These are phyloP conservation scores for Australoheros facetus DNA, from an alignment of 2,797 vertebrate species.

Conservation along the genomic window DNA sequence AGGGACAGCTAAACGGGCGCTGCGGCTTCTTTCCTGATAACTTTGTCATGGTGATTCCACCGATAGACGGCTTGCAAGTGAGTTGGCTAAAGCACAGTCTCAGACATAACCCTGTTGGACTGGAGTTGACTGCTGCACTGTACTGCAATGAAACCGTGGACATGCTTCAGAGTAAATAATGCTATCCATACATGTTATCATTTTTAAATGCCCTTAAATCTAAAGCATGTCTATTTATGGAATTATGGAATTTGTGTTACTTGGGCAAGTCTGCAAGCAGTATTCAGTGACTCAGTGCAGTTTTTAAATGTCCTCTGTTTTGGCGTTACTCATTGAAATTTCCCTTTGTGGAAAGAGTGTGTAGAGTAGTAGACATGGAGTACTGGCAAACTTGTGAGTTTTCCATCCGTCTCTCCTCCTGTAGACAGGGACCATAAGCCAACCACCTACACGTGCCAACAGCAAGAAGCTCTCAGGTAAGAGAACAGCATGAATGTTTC, in stretches of 20 bases:
- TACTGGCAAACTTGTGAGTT: conserved; percentile 34
- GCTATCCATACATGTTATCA: not conserved
- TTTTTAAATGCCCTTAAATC: not conserved
- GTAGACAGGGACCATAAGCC: conserved; percentile 60
- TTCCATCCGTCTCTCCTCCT: conserved; percentile 54
- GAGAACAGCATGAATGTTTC: conserved; percentile 13
- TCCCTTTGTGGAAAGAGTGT: conserved; percentile 60
- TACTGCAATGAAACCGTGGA: conserved; percentile 27
- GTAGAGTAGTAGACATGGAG: conserved; percentile 3
- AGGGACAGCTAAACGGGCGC: conserved; percentile 84
- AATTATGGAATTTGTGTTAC: not conserved
- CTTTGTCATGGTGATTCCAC: conserved; percentile 86
- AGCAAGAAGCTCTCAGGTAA: conserved; percentile 72
- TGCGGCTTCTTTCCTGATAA: conserved; percentile 89
- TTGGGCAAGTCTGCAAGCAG: conserved; percentile 11
- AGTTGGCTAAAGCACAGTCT: conserved; percentile 56
- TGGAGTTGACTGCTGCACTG: not conserved
- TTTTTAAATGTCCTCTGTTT: conserved; percentile 48
- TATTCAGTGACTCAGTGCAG: conserved; percentile 62
- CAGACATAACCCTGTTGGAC: not conserved
- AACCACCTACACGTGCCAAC: conserved; percentile 66
- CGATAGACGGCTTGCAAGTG: conserved; percentile 68
- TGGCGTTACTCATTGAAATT: conserved; percentile 63
- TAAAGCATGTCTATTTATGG: not conserved
- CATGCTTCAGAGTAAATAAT: conserved; percentile 31